Base-by-base conservation (phyloP, 2,797 vertebrate genomes). In the Sparidentex hasta region DNA sequence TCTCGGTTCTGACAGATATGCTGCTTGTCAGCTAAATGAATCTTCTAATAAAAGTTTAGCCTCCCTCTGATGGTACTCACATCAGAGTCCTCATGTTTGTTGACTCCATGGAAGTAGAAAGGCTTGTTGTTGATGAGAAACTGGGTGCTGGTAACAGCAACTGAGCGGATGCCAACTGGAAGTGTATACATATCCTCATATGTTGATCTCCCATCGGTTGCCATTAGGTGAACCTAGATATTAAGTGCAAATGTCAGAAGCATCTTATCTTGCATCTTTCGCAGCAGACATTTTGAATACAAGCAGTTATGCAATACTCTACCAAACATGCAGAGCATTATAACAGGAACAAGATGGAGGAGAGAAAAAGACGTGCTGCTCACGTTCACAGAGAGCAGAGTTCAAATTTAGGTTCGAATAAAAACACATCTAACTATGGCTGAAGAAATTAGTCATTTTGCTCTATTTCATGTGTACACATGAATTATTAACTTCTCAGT, bases 41-140 rank as follows among this genome's bases (percentile, higher is more conserved):
- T 70, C 12, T 66, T 52, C 50, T 48, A 29, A 1, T 17, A 3
- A 43, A 50, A 27, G 9, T 20, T 65, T 56, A 82, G 69, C 75
- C 55, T 80, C 87, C 84, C 78, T 77, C 87, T 88, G 62, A 25
- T 84, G 84, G 69, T 85, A 91, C 98, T 97, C 88, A 99, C 98
- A 0, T 99, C 98, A 0, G 97, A 88, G 1, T 99, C 98, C 89
- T 99, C 98, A 0, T 99, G 98, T 73, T 99, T 99, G 89, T 99
- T 99, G 84, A 99, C 98, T 0, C 98, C 98, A 0, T 98, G 97
- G 95, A 99, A 99, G 86, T 99, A 99, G 92, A 99, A 99, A 0
- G 97, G 97, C 52, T 94, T 96, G 81, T 96, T 96, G 0, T 99
- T 99, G 89, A 99, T 97, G 84, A 99, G 96, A 87, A 99, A 99